Percentiles rank a stretch among this genome's conserved stretches.
Conservation (phyloP, 2,113 vertebrate genomes). For the Carettochelys insculpta region DNA sequence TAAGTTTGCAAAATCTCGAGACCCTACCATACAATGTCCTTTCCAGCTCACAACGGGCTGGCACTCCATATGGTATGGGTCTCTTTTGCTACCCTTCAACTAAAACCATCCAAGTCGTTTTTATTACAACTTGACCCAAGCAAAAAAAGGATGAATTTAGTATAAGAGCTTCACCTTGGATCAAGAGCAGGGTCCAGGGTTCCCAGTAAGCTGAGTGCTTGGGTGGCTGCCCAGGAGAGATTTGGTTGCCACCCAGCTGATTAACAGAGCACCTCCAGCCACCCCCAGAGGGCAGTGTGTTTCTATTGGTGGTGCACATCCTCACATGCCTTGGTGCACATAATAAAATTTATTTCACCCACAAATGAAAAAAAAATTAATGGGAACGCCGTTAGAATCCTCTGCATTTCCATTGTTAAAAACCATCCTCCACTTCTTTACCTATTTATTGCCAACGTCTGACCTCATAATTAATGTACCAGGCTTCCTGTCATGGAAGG, state of each 20-base stretch:
- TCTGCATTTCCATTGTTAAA: neutral
- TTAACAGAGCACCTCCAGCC: no score
- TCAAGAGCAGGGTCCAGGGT: neutral
- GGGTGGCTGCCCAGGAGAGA: no score
- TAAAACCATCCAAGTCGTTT: fast-evolving
- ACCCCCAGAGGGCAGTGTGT: no score
- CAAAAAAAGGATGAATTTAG: neutral
- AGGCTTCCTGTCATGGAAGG: fast-evolving
- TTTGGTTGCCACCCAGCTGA: no score
- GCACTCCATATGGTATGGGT: neutral
- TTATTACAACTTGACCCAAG: neutral
- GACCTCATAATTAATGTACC: fast-evolving
- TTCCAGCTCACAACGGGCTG: fast-evolving
- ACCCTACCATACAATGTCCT: no score
- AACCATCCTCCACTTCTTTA: neutral
- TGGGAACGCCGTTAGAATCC: no score
- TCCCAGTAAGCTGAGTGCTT: no score
- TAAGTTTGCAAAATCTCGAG: no score
- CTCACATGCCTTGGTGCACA: no score
- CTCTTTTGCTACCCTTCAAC: neutral
- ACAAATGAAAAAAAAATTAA: no score
- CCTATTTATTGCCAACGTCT: fast-evolving
- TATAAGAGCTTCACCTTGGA: neutral
- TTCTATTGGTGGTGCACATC: no score
- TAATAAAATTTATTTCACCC: no score